Percentiles rank a stretch among this genome's conserved stretches.
phyloP scores from a whole-genome alignment of 2,888 invertebrate genomes.

The Bugula neritina region DNA sequence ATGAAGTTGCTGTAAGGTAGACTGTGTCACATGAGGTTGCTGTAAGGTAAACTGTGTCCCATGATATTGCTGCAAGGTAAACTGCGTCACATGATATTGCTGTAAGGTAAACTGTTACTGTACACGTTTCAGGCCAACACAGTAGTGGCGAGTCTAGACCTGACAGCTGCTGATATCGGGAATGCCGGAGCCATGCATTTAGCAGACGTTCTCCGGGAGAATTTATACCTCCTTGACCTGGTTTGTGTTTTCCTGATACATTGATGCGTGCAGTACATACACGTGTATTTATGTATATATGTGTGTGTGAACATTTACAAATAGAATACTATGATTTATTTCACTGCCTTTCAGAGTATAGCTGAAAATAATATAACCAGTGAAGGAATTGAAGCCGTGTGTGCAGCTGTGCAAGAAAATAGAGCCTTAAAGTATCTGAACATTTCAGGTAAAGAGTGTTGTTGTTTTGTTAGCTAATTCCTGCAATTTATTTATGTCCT shows the following conservation, averaged over 20 bases:
- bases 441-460: constrained; percentile 40
- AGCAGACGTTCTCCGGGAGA: constrained; percentile 23
- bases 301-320: too few species aligned
- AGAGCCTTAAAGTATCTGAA: constrained; percentile 36
- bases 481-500: too few species aligned
- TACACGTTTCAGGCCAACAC: constrained; percentile 24
- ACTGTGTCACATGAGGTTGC: too few species aligned
- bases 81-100: too few species aligned
- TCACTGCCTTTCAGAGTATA: constrained; percentile 37
- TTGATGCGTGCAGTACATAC: too few species aligned
- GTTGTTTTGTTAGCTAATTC: too few species aligned
- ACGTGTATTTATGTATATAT: too few species aligned
- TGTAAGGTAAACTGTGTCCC: too few species aligned
- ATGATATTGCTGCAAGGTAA: too few species aligned
- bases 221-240: constrained; percentile 22
- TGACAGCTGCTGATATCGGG: constrained; percentile 11
- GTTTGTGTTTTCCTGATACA: background rate
- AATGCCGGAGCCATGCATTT: constrained; percentile 6
- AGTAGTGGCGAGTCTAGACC: background rate
- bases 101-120: too few species aligned
- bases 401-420: constrained; percentile 34
- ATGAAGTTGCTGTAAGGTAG: too few species aligned
- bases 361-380: constrained; percentile 39
- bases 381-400: constrained; percentile 36
- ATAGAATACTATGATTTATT: too few species aligned